Evolutionary conservation across 2,888 invertebrate species (phyloP), one percentile per base, ranked within the genome.

Genomic region (Pyrrhia umbra): DNA sequence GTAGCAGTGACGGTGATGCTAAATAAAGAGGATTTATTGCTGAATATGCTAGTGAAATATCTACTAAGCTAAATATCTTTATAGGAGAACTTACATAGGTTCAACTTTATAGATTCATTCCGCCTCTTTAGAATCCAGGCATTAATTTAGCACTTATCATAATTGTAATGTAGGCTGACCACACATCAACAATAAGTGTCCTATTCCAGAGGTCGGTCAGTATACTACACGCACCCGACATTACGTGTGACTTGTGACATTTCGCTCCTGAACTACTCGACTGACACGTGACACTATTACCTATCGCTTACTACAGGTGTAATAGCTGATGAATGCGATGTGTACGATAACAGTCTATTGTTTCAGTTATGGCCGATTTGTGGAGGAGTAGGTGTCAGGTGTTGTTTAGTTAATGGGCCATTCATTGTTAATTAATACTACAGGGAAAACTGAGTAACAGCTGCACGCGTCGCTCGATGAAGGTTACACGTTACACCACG

Each of bases 321-420:
- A 8, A 57, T 8, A 15, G 20, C 6, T 68, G 57, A 68, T 57
- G 15, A 56, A 40, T 57, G 16, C 27, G 18, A 6, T 21, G 62
- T 43, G 51, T 8, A 34, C 2, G 30, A 68, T 64, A 58, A 68
- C 23, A 68, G n/a, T 4, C 58, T 6, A 64, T 64, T 64, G 68
- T 63, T 10, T 21, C 2, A 2, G 6, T n/a, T 6, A 8, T 9
- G 4, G 16, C 3, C 15, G 2, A 9, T 25, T n/a, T 25, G 23
- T 45, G 4, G 15, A 23, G 5, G 15, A n/a, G n/a, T 21, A 5
- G 0, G 9, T 10, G 0, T 1, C 68, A 68, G 63, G 59, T 64
- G 20, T 8, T 27, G 45, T 30, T 18, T 0, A 8, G 2, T 6
- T 15, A 21, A 46, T 4, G 5, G 45, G n/a, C 34, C n/a, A 34